Percentiles rank a stretch among this genome's conserved stretches.
phyloP scores from a whole-genome alignment of 2,797 vertebrate species.

The Premnoplex brunnescens region DNA sequence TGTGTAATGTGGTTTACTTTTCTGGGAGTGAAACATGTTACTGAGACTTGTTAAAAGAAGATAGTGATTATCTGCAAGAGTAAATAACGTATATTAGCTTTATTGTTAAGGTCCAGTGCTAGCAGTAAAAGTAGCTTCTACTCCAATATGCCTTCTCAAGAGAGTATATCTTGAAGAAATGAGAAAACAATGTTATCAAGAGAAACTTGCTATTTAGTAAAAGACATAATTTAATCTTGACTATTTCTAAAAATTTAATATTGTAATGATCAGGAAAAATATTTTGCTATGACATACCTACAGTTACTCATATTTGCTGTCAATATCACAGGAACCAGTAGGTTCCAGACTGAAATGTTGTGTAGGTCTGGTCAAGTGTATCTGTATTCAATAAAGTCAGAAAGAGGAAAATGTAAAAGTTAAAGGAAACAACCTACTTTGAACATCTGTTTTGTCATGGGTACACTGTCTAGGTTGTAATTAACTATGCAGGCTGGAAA shows the following conservation, averaged over 20 bases:
- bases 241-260: background rate
- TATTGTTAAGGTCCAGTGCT: background rate
- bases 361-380: background rate
- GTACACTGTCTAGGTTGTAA: background rate
- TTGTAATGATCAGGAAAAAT: background rate
- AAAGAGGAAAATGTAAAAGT: background rate
- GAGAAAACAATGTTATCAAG: background rate
- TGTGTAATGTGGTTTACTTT: background rate
- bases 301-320: background rate
- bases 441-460: background rate
- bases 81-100: background rate
- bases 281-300: background rate
- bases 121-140: background rate
- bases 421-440: background rate
- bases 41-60: background rate
- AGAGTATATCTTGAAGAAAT: background rate
- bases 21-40: background rate
- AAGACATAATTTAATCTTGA: background rate
- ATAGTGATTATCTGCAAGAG: background rate
- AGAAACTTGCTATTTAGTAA: background rate
- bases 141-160: background rate
- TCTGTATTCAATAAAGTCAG: background rate
- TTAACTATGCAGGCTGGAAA: background rate
- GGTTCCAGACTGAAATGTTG: background rate
- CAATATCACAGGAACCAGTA: background rate